A percentile compares a stretch with the other conserved stretches of the same genome.
These are phyloP conservation scores for Altica lythri DNA, from an alignment of 2,888 invertebrate genomes.

Conservation along the genomic window DNA sequence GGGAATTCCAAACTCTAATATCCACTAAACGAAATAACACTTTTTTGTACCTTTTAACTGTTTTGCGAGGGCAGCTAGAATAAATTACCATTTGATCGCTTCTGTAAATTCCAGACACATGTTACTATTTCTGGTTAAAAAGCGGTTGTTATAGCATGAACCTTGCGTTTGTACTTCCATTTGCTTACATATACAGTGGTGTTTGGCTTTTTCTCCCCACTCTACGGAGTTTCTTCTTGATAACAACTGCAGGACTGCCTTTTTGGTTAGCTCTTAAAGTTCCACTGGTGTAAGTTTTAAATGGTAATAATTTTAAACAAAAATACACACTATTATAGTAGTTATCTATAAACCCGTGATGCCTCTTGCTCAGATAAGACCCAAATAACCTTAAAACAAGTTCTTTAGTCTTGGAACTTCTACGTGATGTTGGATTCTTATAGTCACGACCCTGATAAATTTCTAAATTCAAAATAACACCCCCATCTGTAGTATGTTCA, in stretches of 20 bases:
- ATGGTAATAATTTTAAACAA: conserved; percentile 33
- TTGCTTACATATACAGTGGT: conserved; percentile 9
- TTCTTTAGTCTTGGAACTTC: not conserved
- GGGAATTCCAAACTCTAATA: conserved; percentile 8
- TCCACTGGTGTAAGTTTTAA: conserved; percentile 33
- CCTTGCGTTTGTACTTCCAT: conserved; percentile 22
- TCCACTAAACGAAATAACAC: conserved; percentile 4
- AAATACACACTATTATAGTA: conserved; percentile 24
- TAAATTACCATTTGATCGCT: conserved; percentile 7
- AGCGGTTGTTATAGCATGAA: conserved; percentile 9
- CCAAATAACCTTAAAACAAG: not conserved
- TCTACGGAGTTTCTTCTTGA: conserved; percentile 21
- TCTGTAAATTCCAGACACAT: conserved; percentile 13
- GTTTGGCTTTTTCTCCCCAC: conserved; percentile 12
- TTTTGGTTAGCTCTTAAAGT: conserved; percentile 38
- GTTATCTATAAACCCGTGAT: conserved; percentile 41
- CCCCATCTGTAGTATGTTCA: conserved; percentile 14
- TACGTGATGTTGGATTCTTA: not conserved
- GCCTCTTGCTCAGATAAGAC: not conserved
- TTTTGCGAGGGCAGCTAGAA: not conserved
- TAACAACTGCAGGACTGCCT: conserved; percentile 33
- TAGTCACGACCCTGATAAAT: conserved; percentile 14
- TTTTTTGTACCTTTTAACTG: conserved; percentile 3
- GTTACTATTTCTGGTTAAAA: conserved; percentile 6
- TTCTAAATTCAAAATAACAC: conserved; percentile 27